phyloP scores from a whole-genome alignment of 1,140 invertebrate genomes.

The Habropoda laboriosa region DNA sequence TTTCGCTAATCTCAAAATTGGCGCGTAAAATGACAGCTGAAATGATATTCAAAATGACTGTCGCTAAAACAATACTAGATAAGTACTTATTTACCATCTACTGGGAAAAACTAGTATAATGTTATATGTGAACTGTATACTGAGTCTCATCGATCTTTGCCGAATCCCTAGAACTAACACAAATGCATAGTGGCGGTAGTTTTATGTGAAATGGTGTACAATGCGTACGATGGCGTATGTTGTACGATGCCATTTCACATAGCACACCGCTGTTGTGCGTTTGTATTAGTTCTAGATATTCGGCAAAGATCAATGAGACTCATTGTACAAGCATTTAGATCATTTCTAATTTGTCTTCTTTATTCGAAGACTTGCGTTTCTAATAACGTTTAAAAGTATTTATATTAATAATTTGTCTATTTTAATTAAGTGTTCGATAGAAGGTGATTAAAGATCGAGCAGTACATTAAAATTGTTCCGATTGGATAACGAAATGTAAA shows the following conservation, averaged over 20 bases:
- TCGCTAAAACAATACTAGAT: too few relatives aligned
- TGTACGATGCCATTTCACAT: too few relatives aligned
- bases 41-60: too few relatives aligned
- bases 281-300: too few relatives aligned
- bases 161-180: too few relatives aligned
- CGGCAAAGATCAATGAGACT: too few relatives aligned
- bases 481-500: background rate
- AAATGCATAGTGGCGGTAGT: too few relatives aligned
- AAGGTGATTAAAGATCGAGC: background rate
- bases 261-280: too few relatives aligned
- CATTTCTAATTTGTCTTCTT: background rate
- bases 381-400: slow-evolving; percentile 13
- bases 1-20: too few relatives aligned
- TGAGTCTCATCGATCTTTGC: too few relatives aligned
- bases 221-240: too few relatives aligned
- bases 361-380: background rate
- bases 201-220: too few relatives aligned
- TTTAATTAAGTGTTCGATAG: background rate
- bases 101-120: background rate
- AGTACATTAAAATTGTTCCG: background rate
- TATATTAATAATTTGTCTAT: background rate
- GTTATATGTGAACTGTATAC: background rate
- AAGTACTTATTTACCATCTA: slow-evolving; percentile 3
- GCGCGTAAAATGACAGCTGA: background rate
- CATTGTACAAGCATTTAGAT: background rate